Evolutionary conservation across 2,113 vertebrate species (phyloP), one percentile per base, ranked within the genome.

Genomic region (Poicephalus meyeri): DNA sequence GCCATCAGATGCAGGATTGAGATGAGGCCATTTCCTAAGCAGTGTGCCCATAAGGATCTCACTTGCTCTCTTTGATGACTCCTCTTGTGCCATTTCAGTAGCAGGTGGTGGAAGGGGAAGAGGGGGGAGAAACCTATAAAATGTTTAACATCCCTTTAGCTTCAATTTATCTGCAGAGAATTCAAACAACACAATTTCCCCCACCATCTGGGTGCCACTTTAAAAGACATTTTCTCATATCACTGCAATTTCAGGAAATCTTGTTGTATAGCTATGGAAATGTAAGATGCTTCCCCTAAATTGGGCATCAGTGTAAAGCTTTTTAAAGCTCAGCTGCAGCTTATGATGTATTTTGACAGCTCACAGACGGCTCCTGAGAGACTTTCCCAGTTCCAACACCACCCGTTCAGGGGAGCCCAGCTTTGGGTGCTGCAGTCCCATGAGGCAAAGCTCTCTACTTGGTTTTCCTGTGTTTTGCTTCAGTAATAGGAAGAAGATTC

Each of bases 131-230:
- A 4, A 3, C 39, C 55, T 71, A 83, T 96, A 89, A 89, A 84
- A 84, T 55, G 69, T 91, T 95, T 95, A 95, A 68, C 86, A 83
- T 92, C 52, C 72, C 80, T 95, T 97, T 95, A 95, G 50, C 84
- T 91, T 91, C 93, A 19, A 76, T 84, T 95, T 96, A 89, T 95
- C 93, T 55, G 69, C 66, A 50, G 73, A 64, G 72, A 92, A 91
- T 84, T 95, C 83, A 68, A 95, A 93, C 80, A 91, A 80, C 80
- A 87, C 93, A 63, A 93, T 95, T 95, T 95, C 89, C 65, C 74
- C 77, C 12, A 37, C 94, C 96, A 97, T 95, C 95, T 97, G 95
- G 93, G 92, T 86, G 69, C 86, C 93, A 82, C 93, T 95, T 96
- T 92, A 82, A 89, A 89, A 94, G 89, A 85, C 74, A 35, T 94